phyloP scores from a whole-genome alignment of 2,113 vertebrate species.

The Piprites chloris region DNA sequence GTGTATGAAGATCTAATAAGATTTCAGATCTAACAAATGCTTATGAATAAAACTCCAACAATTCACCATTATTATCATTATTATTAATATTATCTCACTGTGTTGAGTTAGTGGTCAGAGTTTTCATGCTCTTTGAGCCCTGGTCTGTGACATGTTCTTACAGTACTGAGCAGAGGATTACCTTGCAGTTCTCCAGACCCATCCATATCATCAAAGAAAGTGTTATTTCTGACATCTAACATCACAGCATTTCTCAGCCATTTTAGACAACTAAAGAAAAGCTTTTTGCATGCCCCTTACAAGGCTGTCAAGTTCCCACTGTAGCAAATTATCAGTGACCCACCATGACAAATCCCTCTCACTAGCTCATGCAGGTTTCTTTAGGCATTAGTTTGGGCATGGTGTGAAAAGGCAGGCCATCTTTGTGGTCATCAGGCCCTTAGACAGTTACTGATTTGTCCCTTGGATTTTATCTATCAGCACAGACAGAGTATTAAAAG shows the following conservation, averaged over 20 bases:
- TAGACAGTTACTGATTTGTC: background rate
- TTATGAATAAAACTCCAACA: background rate
- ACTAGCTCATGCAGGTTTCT: background rate
- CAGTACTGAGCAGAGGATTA: background rate
- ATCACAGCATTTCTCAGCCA: background rate
- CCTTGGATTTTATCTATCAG: conserved; percentile 11
- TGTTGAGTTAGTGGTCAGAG: background rate
- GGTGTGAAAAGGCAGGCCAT: background rate
- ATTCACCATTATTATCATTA: background rate
- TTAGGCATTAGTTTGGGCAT: background rate
- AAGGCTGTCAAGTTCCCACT: background rate
- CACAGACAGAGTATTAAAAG: background rate
- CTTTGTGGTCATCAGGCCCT: background rate
- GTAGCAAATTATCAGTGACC: background rate
- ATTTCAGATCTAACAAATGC: background rate
- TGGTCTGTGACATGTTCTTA: background rate
- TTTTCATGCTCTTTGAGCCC: background rate
- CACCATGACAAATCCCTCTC: background rate
- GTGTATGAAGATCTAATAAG: background rate
- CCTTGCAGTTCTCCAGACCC: background rate
- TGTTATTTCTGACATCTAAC: background rate
- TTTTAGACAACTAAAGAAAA: background rate
- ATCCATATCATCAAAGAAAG: background rate
- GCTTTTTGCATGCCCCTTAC: background rate
- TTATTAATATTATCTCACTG: background rate